Evolutionary conservation across 1,140 invertebrate species (phyloP), one percentile per base, ranked within the genome.

Genomic region (Heliconius hermathena): DNA sequence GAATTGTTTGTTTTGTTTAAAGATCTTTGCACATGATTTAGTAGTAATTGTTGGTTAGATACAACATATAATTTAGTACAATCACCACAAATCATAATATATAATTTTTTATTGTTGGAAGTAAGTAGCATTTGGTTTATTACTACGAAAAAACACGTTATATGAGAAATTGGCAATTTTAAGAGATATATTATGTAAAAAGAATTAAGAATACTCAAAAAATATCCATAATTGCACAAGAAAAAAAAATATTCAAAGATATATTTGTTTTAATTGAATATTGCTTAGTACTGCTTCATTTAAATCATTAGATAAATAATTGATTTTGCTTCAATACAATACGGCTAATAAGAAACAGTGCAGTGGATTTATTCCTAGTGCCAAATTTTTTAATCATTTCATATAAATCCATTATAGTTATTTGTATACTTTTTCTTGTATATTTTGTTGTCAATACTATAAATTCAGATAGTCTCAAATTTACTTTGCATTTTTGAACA

Each of bases 361-460:
- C 70, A 70, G 73, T 79, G 73, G 57, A 71, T 26, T 49, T 74
- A n/a, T 52, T 79, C 29, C 18, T 74, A 52, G 78, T 79, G 78
- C 78, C 78, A 79, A 79, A 79, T 75, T 79, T 36, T 46, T 71
- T 20, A 66, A 79, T 74, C 0, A 71, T 74, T 79, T 79, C 57
- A 70, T 79, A 66, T 66, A 66, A 26, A 2, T 66, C 26, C 26
- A 18, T 29, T 29, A 16, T 66, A 66, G 4, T 66, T 66, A 18
- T 66, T 66, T 66, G 1, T 29, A 29, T 29, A 66, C 0, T 29
- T 66, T 26, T 57, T 9, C 8, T 66, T 66, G 26, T 26, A 13
- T 66, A 66, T 29, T n/a, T 66, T 13, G 9, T 16, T 66, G 22
- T 66, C 26, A 66, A 66, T 66, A 60, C 11, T 60, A 66, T 66